Percentiles rank a stretch among this genome's conserved stretches.
Conservation (phyloP, 2,797 vertebrate genomes). For the Coreius guichenoti region DNA sequence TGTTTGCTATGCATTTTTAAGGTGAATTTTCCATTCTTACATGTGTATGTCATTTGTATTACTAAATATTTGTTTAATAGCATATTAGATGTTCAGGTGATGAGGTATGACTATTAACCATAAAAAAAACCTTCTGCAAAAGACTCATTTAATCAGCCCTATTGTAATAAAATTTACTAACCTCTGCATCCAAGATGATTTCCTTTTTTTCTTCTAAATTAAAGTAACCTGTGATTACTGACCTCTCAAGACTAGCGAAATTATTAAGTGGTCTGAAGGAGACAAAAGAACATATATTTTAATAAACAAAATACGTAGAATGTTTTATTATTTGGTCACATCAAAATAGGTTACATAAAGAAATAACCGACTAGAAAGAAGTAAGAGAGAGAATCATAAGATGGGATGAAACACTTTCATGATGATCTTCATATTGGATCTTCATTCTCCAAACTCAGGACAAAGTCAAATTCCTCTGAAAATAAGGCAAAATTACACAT, state of each 20-base stretch:
- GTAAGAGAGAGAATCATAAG: neutral
- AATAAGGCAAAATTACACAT: slow-evolving; percentile 52
- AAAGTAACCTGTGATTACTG: neutral
- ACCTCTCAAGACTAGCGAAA: neutral
- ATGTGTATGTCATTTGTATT: slow-evolving; percentile 15
- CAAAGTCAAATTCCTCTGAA: slow-evolving; percentile 92
- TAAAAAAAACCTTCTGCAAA: slow-evolving; percentile 42
- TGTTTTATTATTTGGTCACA: neutral
- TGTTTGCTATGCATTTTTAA: slow-evolving; percentile 21
- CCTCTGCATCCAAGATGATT: slow-evolving; percentile 24
- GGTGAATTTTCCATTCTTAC: slow-evolving; percentile 16
- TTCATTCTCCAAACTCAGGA: slow-evolving; percentile 88
- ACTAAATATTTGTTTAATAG: slow-evolving; percentile 17
- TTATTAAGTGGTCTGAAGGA: neutral
- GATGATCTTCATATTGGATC: slow-evolving; percentile 69
- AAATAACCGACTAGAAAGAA: neutral
- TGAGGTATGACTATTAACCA: slow-evolving; percentile 16
- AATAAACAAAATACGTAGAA: slow-evolving; percentile 45
- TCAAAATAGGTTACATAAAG: neutral
- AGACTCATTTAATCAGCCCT: slow-evolving; percentile 36
- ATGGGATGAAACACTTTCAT: neutral
- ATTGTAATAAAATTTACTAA: slow-evolving; percentile 56
- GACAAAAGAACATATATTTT: neutral
- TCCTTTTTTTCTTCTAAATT: neutral
- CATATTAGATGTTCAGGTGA: slow-evolving; percentile 26